Conservation (phyloP, 1,140 invertebrate genomes). For the Drosophila funebris region DNA sequence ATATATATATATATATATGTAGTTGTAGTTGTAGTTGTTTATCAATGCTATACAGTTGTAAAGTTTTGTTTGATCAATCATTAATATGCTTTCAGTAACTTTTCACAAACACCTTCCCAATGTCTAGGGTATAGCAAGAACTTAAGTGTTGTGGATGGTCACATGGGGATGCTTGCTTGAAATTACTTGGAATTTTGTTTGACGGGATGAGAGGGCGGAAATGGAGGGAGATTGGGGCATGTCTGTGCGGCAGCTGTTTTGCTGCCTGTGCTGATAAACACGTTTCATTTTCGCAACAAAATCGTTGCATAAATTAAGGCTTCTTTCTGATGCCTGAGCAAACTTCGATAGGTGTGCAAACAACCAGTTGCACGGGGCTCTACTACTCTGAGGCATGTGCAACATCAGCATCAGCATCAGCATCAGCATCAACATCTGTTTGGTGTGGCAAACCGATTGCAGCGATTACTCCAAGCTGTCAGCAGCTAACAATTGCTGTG, state of each 20-base stretch:
- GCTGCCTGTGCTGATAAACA: conserved; percentile 52
- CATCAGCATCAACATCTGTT: neutral
- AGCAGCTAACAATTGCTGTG: conserved; percentile 49
- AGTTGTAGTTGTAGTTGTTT: too few species aligned
- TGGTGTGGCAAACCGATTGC: conserved; percentile 1
- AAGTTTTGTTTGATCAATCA: too few species aligned
- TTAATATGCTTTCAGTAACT: neutral
- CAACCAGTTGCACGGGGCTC: neutral
- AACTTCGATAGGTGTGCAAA: conserved; percentile 51
- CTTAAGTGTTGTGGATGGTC: conserved; percentile 1
- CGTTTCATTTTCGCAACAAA: conserved; percentile 60
- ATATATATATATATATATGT: too few species aligned
- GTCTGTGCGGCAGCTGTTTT: neutral
- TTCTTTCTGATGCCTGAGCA: conserved; percentile 55
- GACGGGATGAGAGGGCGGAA: neutral
- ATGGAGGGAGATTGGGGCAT: neutral
- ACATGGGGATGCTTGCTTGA: conserved; percentile 9
- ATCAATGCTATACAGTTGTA: too few species aligned
- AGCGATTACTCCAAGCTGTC: conserved; percentile 50
- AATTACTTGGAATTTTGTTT: conserved; percentile 2
- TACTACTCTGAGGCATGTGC: neutral
- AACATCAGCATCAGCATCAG: neutral
- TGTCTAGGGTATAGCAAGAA: neutral
- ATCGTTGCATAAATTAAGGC: conserved; percentile 69
- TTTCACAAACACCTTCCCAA: neutral